These are phyloP conservation scores for Nannoperca australis DNA, from an alignment of 2,797 vertebrate genomes.

Conservation along the genomic window DNA sequence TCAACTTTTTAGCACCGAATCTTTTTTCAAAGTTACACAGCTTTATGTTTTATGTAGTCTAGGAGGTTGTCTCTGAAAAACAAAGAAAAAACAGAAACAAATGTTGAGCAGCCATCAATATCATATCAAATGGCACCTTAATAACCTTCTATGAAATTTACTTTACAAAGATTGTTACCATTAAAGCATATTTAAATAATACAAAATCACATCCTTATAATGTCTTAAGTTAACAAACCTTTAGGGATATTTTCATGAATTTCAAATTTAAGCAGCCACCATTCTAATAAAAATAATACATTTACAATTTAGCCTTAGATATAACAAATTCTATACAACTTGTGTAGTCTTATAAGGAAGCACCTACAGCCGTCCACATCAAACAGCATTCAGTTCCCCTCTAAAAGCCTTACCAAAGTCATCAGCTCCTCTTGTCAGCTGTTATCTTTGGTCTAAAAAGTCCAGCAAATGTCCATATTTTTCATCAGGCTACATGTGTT, in stretches of 20 bases:
- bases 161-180: neutral
- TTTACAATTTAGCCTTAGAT: neutral
- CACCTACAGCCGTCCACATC: neutral
- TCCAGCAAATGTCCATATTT: slow-evolving; percentile 60
- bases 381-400: neutral
- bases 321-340: neutral
- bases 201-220: slow-evolving; percentile 1
- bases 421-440: slow-evolving; percentile 53
- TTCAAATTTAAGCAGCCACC: neutral
- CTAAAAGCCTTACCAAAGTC: slow-evolving; percentile 66
- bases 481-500: slow-evolving; percentile 55
- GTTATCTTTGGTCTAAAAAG: slow-evolving; percentile 57
- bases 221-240: neutral
- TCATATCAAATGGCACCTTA: neutral
- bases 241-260: neutral
- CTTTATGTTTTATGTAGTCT: slow-evolving; percentile 8
- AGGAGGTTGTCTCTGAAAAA: slow-evolving; percentile 57
- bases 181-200: neutral
- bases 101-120: neutral
- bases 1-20: slow-evolving; percentile 9
- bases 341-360: slow-evolving; percentile 1
- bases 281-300: neutral
- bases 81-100: slow-evolving; percentile 13
- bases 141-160: too few relatives aligned
- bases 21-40: slow-evolving; percentile 16